Conservation (phyloP, 2,797 vertebrate species). For the Periophthalmus magnuspinnatus region DNA sequence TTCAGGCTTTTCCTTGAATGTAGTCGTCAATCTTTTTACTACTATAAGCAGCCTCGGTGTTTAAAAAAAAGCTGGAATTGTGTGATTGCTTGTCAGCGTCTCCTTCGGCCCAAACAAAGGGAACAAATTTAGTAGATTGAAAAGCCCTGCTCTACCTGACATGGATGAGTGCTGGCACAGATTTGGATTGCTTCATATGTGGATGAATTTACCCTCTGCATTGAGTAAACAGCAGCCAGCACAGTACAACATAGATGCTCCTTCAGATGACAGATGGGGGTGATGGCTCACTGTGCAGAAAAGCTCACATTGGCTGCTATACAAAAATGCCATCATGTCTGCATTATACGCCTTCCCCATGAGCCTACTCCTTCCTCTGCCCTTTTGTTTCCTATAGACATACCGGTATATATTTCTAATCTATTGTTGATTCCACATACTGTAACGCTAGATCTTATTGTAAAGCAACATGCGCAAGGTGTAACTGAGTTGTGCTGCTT, state of each 20-base stretch:
- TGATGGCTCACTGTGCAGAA: slow-evolving; percentile 47
- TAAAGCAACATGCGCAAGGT: slow-evolving; percentile 47
- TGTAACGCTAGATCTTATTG: not conserved
- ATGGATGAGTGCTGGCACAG: slow-evolving; percentile 30
- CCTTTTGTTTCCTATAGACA: slow-evolving; percentile 38
- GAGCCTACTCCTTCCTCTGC: slow-evolving; percentile 26
- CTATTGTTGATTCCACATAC: not conserved
- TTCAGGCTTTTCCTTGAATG: slow-evolving; percentile 6
- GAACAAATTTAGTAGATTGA: slow-evolving; percentile 32
- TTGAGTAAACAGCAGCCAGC: slow-evolving; percentile 19
- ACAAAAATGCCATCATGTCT: slow-evolving; percentile 58
- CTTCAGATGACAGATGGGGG: slow-evolving; percentile 57
- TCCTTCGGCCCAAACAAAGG: slow-evolving; percentile 18
- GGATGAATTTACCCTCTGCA: slow-evolving; percentile 14
- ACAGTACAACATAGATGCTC: slow-evolving; percentile 28
- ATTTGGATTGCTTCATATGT: slow-evolving; percentile 34
- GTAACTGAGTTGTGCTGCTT: slow-evolving; percentile 35
- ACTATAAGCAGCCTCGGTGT: slow-evolving; percentile 12
- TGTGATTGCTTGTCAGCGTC: slow-evolving; percentile 32
- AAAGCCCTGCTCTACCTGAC: slow-evolving; percentile 35
- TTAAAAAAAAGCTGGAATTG: slow-evolving; percentile 18
- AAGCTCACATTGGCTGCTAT: slow-evolving; percentile 43
- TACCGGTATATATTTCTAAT: slow-evolving; percentile 9
- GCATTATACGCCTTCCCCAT: slow-evolving; percentile 43
- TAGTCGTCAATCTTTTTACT: not conserved